A percentile compares a stretch with the other conserved stretches of the same genome.
Conservation (phyloP, 2,113 vertebrate species). For the Oreochromis tanganicae region DNA sequence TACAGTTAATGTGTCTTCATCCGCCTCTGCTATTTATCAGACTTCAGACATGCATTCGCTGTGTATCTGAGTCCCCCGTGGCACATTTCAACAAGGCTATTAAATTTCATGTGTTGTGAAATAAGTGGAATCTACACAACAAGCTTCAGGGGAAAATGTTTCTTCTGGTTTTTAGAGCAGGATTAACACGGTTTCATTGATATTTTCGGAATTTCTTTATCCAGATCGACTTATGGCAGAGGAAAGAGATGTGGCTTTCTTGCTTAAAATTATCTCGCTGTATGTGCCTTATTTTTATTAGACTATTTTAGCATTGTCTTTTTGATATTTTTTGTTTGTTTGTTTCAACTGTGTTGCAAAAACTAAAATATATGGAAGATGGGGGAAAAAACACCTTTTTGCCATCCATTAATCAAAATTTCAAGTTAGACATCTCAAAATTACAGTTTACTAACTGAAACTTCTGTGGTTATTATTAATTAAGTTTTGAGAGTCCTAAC, state of each 20-base stretch:
- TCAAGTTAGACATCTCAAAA: neutral
- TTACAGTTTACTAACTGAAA: neutral
- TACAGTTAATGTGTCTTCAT: constrained; percentile 60
- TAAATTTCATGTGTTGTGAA: constrained; percentile 45
- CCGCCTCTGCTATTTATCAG: constrained; percentile 68
- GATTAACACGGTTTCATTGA: neutral
- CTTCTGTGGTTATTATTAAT: neutral
- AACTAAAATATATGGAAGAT: neutral
- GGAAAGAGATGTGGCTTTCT: neutral
- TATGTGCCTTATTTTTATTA: neutral
- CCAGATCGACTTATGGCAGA: neutral
- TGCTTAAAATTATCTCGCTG: neutral
- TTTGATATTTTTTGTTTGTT: too few species aligned
- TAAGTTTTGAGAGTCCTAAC: neutral
- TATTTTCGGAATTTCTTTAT: neutral
- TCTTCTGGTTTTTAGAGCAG: neutral
- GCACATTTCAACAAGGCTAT: constrained; percentile 48
- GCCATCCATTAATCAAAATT: neutral
- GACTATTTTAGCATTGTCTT: neutral
- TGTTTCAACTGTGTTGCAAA: neutral
- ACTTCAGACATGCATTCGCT: constrained; percentile 46
- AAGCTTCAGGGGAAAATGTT: neutral
- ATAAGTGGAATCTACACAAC: constrained; percentile 14
- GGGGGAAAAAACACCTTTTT: rapidly evolving
- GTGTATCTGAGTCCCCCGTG: constrained; percentile 39